Percentiles rank a stretch among this genome's conserved stretches.
Conservation (phyloP, 2,888 invertebrate species). For the Machimus rusticus region DNA sequence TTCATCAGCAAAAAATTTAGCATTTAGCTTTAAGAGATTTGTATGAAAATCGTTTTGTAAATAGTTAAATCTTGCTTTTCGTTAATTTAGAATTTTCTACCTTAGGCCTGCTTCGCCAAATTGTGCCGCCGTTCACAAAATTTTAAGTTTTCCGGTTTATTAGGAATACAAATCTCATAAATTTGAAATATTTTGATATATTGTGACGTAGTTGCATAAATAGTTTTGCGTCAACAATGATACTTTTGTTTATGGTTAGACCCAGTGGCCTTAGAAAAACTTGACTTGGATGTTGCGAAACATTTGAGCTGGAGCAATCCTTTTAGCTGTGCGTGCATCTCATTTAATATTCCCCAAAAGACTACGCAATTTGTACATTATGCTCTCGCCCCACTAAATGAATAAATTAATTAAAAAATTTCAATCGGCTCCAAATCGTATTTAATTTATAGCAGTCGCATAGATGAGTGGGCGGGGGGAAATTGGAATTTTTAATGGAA, state of each 20-base stretch:
- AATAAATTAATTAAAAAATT: not conserved
- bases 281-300: not conserved
- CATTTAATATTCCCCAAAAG: not conserved
- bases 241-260: not conserved
- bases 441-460: not conserved
- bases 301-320: not conserved
- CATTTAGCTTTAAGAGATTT: no score
- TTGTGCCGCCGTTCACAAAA: no score
- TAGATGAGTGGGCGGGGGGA: not conserved
- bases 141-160: not conserved
- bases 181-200: no score
- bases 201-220: not conserved
- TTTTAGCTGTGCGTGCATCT: not conserved
- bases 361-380: not conserved
- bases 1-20: no score
- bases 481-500: not conserved
- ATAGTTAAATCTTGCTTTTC: no score
- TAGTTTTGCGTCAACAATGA: not conserved
- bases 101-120: no score
- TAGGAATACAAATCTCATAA: not conserved
- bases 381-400: not conserved
- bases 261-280: not conserved
- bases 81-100: no score
- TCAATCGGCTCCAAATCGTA: not conserved
- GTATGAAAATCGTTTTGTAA: no score